Percentiles rank a stretch among this genome's conserved stretches.
These are phyloP conservation scores for Spermophilus dauricus DNA, from an alignment of 2,113 vertebrate species.

Conservation along the genomic window DNA sequence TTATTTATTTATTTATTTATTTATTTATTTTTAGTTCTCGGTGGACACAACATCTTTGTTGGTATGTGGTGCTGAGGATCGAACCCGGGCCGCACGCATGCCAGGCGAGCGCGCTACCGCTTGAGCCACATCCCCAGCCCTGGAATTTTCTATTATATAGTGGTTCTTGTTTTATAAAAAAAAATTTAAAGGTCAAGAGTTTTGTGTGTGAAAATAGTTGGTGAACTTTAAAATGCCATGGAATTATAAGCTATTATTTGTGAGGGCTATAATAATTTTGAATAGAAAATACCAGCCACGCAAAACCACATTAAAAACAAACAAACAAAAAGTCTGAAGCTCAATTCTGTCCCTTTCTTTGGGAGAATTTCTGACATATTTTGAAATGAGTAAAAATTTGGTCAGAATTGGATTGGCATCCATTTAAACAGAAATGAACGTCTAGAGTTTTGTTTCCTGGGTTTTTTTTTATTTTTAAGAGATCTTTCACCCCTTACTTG, in stretches of 20 bases:
- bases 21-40: no score
- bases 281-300: background rate
- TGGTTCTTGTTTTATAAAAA: background rate
- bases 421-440: background rate
- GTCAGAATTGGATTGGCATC: background rate
- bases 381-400: constrained; percentile 21
- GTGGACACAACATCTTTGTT: no score
- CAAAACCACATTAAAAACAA: background rate
- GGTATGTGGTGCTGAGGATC: no score
- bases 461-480: background rate
- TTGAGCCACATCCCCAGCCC: no score
- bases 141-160: background rate
- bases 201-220: background rate
- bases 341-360: background rate
- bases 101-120: no score
- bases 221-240: background rate
- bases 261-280: background rate
- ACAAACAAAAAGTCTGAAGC: background rate
- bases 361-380: constrained; percentile 5
- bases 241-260: constrained; percentile 33
- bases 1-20: no score
- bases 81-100: no score
- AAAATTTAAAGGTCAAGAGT: background rate
- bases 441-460: background rate
- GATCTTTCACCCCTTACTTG: background rate